Evolutionary conservation across 2,113 vertebrate genomes (phyloP).

Genomic region (Tupaia chinensis): DNA sequence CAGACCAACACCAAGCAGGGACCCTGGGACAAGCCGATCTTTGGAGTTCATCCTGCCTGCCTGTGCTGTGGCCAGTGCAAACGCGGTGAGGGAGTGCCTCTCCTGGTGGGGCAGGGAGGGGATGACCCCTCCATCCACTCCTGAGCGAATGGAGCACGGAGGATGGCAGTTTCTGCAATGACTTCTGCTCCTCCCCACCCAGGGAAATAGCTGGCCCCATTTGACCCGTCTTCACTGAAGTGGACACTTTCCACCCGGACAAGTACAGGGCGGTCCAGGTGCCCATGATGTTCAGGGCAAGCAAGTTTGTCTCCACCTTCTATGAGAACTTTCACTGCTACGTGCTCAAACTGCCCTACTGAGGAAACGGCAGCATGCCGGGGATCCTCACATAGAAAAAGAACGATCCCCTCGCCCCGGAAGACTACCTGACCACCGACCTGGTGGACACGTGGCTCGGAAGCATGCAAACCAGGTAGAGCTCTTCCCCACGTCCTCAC

Average conservation of each 20-base stretch:
- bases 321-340: constrained; percentile 89
- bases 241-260: constrained; percentile 91
- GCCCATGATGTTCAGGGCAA: constrained; percentile 92
- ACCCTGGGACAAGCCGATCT: neutral
- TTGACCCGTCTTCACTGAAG: constrained; percentile 87
- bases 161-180: neutral
- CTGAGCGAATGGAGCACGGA: neutral
- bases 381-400: constrained; percentile 90
- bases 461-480: constrained; percentile 88
- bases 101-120: neutral
- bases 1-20: neutral
- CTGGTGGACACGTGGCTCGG: constrained; percentile 91
- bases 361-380: constrained; percentile 92
- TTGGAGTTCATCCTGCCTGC: neutral
- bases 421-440: constrained; percentile 91
- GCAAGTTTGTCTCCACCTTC: constrained; percentile 86
- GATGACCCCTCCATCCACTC: too few relatives aligned
- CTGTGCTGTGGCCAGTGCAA: neutral
- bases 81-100: rapidly evolving
- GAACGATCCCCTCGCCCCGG: constrained; percentile 90
- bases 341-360: constrained; percentile 93
- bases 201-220: constrained; percentile 93
- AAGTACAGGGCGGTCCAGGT: constrained; percentile 92
- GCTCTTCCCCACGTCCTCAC: rapidly evolving
- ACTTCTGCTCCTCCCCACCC: constrained; percentile 61